phyloP scores from a whole-genome alignment of 2,797 vertebrate species.

The Dryobates pubescens region DNA sequence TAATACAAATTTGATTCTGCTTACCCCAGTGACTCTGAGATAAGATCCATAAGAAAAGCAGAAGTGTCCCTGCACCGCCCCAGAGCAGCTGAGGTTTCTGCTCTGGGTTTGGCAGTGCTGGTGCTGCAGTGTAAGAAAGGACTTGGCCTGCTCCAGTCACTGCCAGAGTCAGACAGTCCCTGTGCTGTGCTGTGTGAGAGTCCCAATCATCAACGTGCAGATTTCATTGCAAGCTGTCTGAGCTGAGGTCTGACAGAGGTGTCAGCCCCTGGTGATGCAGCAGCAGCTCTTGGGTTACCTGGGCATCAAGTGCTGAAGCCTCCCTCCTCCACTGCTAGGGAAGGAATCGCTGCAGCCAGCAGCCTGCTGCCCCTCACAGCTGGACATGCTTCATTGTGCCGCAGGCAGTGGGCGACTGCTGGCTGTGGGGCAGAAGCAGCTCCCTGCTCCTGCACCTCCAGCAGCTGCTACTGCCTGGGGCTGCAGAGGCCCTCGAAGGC shows the following conservation, averaged over 20 bases:
- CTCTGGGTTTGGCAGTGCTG: not conserved
- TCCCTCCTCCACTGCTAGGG: not conserved
- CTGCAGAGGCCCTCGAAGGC: slow-evolving; percentile 72
- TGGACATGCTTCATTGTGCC: not conserved
- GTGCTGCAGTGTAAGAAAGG: not conserved
- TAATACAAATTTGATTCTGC: slow-evolving; percentile 51
- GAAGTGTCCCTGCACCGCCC: not conserved
- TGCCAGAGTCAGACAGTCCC: not conserved
- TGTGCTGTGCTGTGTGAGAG: not conserved
- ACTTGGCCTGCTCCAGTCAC: not conserved
- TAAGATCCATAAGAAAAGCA: not conserved
- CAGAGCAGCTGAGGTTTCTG: not conserved
- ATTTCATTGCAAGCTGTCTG: not conserved
- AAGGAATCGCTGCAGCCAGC: not conserved
- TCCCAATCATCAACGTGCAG: not conserved
- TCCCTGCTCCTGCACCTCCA: not conserved
- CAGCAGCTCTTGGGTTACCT: not conserved
- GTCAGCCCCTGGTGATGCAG: not conserved
- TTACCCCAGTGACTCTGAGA: not conserved
- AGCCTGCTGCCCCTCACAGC: not conserved
- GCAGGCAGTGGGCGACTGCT: not conserved
- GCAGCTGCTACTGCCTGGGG: slow-evolving; percentile 63
- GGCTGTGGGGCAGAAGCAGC: not conserved
- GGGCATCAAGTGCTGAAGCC: not conserved
- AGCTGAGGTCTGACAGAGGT: not conserved